These are phyloP conservation scores for Beris chalybata DNA, from an alignment of 2,888 invertebrate species.

Conservation along the genomic window DNA sequence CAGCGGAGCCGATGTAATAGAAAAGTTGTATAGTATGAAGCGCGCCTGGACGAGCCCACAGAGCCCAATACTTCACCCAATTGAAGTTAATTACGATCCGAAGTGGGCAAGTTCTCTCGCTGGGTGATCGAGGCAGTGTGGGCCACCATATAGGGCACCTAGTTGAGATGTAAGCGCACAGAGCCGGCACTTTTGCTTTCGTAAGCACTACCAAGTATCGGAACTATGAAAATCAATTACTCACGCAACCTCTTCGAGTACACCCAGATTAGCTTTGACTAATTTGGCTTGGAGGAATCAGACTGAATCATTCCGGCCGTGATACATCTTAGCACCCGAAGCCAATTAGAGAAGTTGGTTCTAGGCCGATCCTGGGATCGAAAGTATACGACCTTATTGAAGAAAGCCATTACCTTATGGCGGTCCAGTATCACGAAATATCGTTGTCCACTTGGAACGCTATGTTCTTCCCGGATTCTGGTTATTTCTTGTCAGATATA, in stretches of 20 bases:
- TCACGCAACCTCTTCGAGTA: slow-evolving; percentile 12
- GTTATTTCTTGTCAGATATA: too few species aligned
- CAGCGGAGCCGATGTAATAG: not conserved
- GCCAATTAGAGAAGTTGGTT: too few species aligned
- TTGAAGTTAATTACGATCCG: slow-evolving; percentile 23
- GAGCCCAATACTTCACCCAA: not conserved
- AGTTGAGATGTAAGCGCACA: slow-evolving; percentile 3
- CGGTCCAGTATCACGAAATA: too few species aligned
- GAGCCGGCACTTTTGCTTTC: slow-evolving; percentile 20
- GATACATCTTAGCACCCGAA: too few species aligned
- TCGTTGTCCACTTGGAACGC: too few species aligned
- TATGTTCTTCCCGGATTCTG: too few species aligned
- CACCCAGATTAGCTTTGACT: slow-evolving; percentile 2
- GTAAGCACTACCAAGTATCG: slow-evolving; percentile 8
- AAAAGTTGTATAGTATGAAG: not conserved
- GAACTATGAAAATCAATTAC: slow-evolving; percentile 10
- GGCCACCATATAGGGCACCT: slow-evolving; percentile 5
- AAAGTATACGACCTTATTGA: too few species aligned
- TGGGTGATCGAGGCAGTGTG: slow-evolving; percentile 1
- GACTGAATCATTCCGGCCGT: slow-evolving; percentile 1
- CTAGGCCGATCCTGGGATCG: too few species aligned
- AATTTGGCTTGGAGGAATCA: slow-evolving; percentile 10
- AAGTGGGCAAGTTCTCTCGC: slow-evolving; percentile 8
- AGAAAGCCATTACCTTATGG: too few species aligned
- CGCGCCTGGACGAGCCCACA: not conserved